Evolutionary conservation across 2,113 vertebrate genomes (phyloP).

Genomic region (Nibea coibor): DNA sequence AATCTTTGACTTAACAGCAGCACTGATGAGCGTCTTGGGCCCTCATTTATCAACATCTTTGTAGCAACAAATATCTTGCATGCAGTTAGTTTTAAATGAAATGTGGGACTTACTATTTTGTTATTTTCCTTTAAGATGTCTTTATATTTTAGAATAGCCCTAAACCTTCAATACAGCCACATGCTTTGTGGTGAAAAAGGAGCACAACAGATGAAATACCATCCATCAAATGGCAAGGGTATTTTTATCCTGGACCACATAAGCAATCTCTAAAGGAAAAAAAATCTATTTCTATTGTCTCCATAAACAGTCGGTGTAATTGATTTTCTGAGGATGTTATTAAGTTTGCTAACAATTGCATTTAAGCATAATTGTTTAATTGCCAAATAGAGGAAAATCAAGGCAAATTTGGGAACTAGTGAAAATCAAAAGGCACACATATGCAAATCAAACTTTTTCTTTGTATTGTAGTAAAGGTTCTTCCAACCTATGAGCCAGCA

Average conservation of each 20-base stretch:
- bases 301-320: neutral
- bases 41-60: conserved; percentile 51
- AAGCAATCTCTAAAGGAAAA: neutral
- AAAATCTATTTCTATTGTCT: neutral
- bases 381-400: neutral
- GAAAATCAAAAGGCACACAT: neutral
- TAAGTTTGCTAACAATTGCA: neutral
- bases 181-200: neutral
- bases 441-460: neutral
- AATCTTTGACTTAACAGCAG: conserved; percentile 6
- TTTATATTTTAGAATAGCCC: neutral
- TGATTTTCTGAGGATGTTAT: neutral
- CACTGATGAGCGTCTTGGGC: conserved; percentile 17
- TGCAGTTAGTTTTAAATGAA: neutral
- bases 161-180: neutral
- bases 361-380: neutral
- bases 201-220: neutral
- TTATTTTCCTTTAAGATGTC: neutral
- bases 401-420: neutral
- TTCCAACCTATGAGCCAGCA: neutral
- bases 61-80: neutral
- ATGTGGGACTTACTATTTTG: neutral
- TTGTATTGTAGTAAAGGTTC: neutral
- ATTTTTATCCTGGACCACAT: neutral
- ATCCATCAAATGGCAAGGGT: neutral